phyloP scores from a whole-genome alignment of 2,888 invertebrate genomes.

The Ochropacha duplaris region DNA sequence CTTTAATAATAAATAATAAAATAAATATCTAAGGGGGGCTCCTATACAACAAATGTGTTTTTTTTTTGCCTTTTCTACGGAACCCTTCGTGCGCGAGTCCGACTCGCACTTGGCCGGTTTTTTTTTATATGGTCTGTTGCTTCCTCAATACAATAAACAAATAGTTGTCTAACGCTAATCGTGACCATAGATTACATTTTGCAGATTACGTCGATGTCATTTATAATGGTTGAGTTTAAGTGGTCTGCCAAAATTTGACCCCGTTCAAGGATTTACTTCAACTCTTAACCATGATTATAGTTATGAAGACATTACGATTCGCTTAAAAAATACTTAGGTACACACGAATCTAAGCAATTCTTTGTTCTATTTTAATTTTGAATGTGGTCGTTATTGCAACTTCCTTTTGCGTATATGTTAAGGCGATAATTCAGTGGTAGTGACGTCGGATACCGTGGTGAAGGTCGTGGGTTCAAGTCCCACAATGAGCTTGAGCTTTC shows the following conservation, averaged over 20 bases:
- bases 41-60: too few species aligned
- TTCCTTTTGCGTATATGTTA: background rate
- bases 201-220: background rate
- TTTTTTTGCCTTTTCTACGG: too few species aligned
- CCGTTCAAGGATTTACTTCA: background rate
- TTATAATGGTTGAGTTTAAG: background rate
- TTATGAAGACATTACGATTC: background rate
- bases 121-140: background rate
- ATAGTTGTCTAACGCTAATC: conserved; percentile 1
- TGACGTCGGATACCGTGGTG: too few species aligned
- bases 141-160: background rate
- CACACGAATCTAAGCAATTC: background rate
- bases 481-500: too few species aligned
- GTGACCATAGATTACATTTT: conserved; percentile 1
- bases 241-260: background rate
- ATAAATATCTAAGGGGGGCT: too few species aligned
- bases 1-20: too few species aligned
- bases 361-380: background rate
- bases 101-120: background rate
- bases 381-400: background rate
- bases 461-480: too few species aligned
- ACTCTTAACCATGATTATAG: background rate
- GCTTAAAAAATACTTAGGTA: background rate
- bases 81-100: too few species aligned
- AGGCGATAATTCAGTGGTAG: too few species aligned